Base-by-base conservation (phyloP, 2,113 vertebrate species). In the Xyrauchen texanus region DNA sequence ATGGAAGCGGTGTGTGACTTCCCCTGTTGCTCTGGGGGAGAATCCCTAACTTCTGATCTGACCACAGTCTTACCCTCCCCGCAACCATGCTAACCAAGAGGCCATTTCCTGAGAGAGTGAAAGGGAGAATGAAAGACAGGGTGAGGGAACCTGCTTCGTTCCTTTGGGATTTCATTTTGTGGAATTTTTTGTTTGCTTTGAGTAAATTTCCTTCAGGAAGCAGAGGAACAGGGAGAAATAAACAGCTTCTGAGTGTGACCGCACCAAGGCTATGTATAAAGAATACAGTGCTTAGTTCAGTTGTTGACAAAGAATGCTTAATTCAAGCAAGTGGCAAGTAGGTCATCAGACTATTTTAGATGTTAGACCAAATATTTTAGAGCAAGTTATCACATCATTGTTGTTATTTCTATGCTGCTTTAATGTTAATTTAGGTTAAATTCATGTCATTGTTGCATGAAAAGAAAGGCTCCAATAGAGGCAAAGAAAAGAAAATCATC, bases 1-100 rank as follows among this genome's bases (percentile, higher is more conserved):
- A 47, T 63, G 72, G 60, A 79, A 57, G 68, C 45, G 42, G n/a
- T 57, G 61, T 57, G 61, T 64, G 67, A 62, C 77, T 70, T 70
- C 58, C 66, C 60, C 44, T 44, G 21, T n/a, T 44, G 45, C 61
- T 72, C 42, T 11, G 13, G 21, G 12, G 71, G 11, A 62, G 58
- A 71, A 15, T 71, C 51, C 51, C 49, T 66, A 49, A 57, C 15
- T 16, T 47, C 21, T 44, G 21, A 34, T n/a, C n/a, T n/a, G n/a
- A 44, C 34, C 63, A n/a, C 7, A 4, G 34, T 42, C 57, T 21
- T 68, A 16, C 4, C 45, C 49, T 64, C 16, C 11, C 61, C 47
- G 42, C 9, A 63, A 63, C 15, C 47, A 11, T 46, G 12, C 60
- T 53, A 21, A 61, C 57, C 4, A 4, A n/a, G 11, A 4, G 2